Evolutionary conservation across 2,113 vertebrate species (phyloP).

Genomic region (Mesembrinibis cayennensis): DNA sequence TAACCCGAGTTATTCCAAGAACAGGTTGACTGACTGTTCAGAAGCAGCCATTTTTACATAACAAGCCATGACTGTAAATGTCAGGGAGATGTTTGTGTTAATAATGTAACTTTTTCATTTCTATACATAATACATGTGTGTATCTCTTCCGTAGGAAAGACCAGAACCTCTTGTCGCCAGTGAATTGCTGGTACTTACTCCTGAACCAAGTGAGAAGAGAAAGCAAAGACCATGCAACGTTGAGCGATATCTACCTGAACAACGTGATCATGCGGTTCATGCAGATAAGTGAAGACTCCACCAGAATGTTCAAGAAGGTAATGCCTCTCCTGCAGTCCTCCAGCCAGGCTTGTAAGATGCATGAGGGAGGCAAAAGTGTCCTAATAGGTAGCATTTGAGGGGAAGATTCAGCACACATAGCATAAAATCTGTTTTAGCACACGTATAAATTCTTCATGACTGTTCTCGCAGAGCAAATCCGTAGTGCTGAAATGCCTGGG

Average conservation of each 20-base stretch:
- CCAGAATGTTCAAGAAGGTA: conserved; percentile 98
- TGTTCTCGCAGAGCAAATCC: background rate
- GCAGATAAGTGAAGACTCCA: conserved; percentile 99
- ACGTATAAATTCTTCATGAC: conserved; percentile 45
- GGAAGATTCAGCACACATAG: background rate
- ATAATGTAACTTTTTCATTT: background rate
- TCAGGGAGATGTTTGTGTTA: background rate
- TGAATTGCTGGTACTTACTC: conserved; percentile 99
- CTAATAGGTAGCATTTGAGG: background rate
- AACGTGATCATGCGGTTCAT: conserved; percentile 99
- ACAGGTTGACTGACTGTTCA: background rate
- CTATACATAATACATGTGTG: background rate
- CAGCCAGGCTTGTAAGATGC: background rate
- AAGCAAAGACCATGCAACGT: conserved; percentile 94
- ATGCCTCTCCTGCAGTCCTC: background rate
- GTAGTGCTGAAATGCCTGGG: background rate
- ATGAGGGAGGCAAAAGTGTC: background rate
- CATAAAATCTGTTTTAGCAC: conserved; percentile 33
- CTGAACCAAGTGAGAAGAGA: conserved; percentile 97
- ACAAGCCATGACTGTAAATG: background rate
- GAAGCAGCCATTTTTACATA: background rate
- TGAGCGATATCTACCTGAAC: conserved; percentile 98
- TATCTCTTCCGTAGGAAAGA: conserved; percentile 84
- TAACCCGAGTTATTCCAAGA: background rate
- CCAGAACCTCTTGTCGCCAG: conserved; percentile 95